Conservation (phyloP, 2,113 vertebrate genomes). For the Pardalotus punctatus region DNA sequence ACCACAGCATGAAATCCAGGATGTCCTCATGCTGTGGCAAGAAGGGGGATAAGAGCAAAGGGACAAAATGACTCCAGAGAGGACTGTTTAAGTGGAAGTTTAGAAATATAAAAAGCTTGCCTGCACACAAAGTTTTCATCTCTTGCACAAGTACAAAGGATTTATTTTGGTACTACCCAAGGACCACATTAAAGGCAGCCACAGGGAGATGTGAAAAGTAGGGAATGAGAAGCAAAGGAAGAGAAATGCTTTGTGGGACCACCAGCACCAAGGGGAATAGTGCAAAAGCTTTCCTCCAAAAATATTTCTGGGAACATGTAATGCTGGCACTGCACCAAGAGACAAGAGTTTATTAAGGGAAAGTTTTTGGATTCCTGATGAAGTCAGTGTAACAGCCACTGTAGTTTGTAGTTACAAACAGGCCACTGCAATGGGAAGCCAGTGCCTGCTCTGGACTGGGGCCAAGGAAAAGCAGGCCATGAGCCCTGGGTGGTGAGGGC, state of each 20-base stretch:
- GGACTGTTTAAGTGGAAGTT: background rate
- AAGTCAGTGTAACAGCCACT: background rate
- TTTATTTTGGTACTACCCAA: slow-evolving; percentile 17
- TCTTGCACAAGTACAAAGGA: background rate
- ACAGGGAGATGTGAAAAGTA: background rate
- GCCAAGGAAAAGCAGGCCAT: background rate
- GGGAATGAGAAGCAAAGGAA: background rate
- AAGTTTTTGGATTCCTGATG: background rate
- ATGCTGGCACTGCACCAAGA: slow-evolving; percentile 1
- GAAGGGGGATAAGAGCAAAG: background rate
- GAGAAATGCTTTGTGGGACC: background rate
- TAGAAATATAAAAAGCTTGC: background rate
- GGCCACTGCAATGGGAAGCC: background rate
- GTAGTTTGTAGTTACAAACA: background rate
- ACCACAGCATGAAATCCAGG: background rate
- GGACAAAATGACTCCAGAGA: background rate
- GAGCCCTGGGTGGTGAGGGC: background rate
- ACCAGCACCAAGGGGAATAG: background rate
- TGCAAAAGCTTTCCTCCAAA: background rate
- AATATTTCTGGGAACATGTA: slow-evolving; percentile 42
- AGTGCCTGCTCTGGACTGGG: background rate
- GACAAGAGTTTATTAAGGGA: slow-evolving; percentile 10
- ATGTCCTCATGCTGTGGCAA: background rate
- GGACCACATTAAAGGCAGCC: slow-evolving; percentile 5
- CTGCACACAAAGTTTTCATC: background rate